A percentile compares a stretch with the other conserved stretches of the same genome.
Conservation (phyloP, 1,140 invertebrate genomes). For the Atta colombica region DNA sequence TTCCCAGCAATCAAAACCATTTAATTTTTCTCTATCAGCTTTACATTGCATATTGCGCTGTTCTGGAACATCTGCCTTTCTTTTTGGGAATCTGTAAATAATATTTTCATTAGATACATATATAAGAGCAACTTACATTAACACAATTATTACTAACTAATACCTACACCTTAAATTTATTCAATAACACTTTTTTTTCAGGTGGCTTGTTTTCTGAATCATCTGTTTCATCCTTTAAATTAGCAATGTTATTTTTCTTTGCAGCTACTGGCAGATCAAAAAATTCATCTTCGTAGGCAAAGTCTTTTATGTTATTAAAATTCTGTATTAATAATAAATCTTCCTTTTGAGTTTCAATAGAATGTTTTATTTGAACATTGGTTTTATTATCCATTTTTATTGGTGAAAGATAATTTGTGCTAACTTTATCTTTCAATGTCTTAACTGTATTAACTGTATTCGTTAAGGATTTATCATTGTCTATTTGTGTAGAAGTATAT, state of each 20-base stretch:
- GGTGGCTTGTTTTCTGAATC: constrained; percentile 62
- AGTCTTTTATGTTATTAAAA: not conserved
- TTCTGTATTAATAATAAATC: not conserved
- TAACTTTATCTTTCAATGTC: not conserved
- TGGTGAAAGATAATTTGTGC: not conserved
- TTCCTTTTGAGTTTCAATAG: not conserved
- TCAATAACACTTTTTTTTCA: constrained; percentile 64
- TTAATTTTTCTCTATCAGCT: constrained; percentile 80
- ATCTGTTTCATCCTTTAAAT: not conserved
- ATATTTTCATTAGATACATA: constrained; percentile 16
- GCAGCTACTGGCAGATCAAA: constrained; percentile 63
- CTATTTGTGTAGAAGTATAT: not conserved
- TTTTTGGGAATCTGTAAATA: constrained; percentile 69
- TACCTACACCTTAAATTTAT: constrained; percentile 75
- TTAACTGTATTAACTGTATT: not conserved
- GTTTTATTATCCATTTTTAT: not conserved
- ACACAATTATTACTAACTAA: constrained; percentile 30
- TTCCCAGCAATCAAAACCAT: constrained; percentile 83
- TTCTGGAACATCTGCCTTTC: constrained; percentile 63
- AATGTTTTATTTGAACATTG: not conserved
- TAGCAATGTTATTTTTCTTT: constrained; percentile 32
- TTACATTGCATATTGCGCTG: constrained; percentile 70
- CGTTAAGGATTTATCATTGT: not conserved
- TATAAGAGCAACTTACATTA: constrained; percentile 15
- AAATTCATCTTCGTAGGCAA: constrained; percentile 69